These are phyloP conservation scores for Julus scanicus DNA, from an alignment of 2,888 invertebrate species.

Conservation along the genomic window DNA sequence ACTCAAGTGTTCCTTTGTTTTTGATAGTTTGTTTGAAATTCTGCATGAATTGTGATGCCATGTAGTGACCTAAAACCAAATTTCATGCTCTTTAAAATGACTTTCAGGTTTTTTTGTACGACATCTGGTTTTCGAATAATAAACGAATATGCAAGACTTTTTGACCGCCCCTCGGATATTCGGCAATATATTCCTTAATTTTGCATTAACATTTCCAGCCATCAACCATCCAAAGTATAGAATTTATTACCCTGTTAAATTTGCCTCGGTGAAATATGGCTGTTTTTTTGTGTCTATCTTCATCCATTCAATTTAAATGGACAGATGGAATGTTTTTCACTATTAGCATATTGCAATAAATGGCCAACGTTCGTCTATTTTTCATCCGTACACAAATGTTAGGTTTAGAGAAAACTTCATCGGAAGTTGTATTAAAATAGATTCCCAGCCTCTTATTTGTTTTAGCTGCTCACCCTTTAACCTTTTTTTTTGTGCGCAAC, in stretches of 20 bases:
- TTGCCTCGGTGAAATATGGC: not conserved
- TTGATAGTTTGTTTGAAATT: no score
- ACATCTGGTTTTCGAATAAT: no score
- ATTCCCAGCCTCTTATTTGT: not conserved
- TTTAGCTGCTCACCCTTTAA: slow-evolving; percentile 1
- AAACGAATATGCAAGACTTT: no score
- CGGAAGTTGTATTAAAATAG: not conserved
- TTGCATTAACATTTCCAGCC: no score
- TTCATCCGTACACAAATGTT: not conserved
- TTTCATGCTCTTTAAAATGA: no score
- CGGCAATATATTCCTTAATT: no score
- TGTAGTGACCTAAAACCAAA: no score
- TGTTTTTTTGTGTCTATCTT: not conserved
- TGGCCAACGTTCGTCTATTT: no score
- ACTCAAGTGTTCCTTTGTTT: no score
- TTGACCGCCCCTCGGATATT: no score
- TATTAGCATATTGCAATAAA: not conserved
- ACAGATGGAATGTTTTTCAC: not conserved
- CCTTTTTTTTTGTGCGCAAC: not conserved
- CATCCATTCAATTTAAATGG: not conserved
- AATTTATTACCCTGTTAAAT: not conserved
- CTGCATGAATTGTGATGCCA: no score
- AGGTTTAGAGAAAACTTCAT: not conserved
- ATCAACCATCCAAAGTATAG: not conserved
- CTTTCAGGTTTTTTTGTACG: no score